Conservation (phyloP, 1,140 invertebrate genomes). For the Tetragnatha versicolor region DNA sequence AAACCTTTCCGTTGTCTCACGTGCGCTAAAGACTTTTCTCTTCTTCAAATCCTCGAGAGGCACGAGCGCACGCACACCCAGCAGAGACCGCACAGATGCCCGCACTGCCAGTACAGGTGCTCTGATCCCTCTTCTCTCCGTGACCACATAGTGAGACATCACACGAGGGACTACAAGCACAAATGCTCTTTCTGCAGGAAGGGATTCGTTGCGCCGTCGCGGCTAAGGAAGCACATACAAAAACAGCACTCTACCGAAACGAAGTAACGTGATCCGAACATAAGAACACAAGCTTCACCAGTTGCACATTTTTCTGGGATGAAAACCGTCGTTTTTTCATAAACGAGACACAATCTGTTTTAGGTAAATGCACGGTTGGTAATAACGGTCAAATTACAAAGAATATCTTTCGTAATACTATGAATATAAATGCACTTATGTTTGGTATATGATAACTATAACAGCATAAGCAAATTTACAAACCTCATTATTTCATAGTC, state of each 20-base stretch:
- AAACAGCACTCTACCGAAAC: background rate
- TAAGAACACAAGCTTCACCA: too few species aligned
- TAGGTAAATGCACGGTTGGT: too few species aligned
- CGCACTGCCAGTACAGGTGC: constrained; percentile 86
- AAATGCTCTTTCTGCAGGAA: background rate
- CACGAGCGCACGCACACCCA: constrained; percentile 84
- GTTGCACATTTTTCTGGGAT: too few species aligned
- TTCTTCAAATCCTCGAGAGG: constrained; percentile 61
- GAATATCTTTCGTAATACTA: too few species aligned
- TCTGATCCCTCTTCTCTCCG: constrained; percentile 89
- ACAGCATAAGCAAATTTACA: too few species aligned
- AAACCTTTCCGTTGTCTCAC: constrained; percentile 2
- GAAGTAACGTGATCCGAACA: too few species aligned
- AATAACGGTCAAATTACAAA: too few species aligned
- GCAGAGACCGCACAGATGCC: constrained; percentile 89
- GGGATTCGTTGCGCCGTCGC: background rate
- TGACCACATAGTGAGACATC: constrained; percentile 82
- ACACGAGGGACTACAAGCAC: constrained; percentile 79
- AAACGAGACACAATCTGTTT: too few species aligned
- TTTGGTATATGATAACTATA: too few species aligned
- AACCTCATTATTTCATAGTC: too few species aligned
- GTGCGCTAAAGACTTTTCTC: constrained; percentile 7
- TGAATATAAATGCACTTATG: too few species aligned
- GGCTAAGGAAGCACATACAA: background rate
- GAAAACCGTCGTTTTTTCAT: too few species aligned